phyloP scores from a whole-genome alignment of 2,888 invertebrate species.

The Halocaridina rubra region DNA sequence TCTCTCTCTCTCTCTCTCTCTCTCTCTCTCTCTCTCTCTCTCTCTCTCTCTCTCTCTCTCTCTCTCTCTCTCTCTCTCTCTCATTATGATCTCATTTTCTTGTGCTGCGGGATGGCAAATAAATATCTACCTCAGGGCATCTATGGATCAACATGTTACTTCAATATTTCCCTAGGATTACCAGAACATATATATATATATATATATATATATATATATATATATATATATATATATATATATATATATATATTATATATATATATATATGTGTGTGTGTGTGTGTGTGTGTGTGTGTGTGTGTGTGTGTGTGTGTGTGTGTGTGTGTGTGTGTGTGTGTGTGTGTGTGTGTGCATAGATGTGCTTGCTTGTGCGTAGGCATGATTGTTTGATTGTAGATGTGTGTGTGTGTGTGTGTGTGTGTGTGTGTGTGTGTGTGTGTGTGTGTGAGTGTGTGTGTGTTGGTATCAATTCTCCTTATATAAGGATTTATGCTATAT shows the following conservation, averaged over 20 bases:
- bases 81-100: no score
- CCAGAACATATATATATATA: neutral
- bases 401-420: conserved; percentile 8
- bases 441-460: neutral
- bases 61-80: no score
- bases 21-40: no score
- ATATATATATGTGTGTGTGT: neutral
- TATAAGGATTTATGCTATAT: neutral
- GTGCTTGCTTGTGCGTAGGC: neutral
- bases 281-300: neutral
- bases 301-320: neutral
- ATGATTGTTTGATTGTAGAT: neutral
- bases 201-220: neutral
- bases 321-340: neutral
- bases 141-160: no score
- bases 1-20: no score
- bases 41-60: no score
- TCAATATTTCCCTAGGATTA: no score
- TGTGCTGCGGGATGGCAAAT: no score
- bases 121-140: no score
- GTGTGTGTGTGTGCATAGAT: neutral
- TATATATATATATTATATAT: conserved; percentile 14
- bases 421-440: conserved; percentile 5
- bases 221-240: conserved; percentile 10
- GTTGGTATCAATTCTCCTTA: neutral